Percentiles rank a stretch among this genome's conserved stretches.
Conservation (phyloP, 1,140 invertebrate species). For the Drosophila sulfurigaster region DNA sequence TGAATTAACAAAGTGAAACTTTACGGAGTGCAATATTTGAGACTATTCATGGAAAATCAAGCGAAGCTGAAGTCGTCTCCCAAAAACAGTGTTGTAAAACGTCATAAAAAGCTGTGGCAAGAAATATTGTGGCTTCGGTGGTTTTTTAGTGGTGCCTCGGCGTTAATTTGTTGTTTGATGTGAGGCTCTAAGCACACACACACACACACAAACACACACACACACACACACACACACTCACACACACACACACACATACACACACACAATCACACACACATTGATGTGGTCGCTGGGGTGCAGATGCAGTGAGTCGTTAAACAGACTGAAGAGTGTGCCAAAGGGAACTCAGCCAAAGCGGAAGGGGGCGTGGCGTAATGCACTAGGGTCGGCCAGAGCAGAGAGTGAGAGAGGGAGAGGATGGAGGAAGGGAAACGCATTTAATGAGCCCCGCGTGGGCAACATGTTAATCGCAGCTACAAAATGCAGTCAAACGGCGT, state of each 20-base stretch:
- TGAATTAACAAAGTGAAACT: not conserved
- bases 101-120: not conserved
- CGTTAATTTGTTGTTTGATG: constrained; percentile 76
- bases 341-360: no score
- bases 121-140: constrained; percentile 23
- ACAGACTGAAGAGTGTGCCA: constrained; percentile 23
- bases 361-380: not conserved
- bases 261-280: not conserved
- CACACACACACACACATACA: constrained; percentile 1
- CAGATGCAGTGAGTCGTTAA: constrained; percentile 62
- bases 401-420: no score
- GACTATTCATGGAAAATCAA: not conserved
- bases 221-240: constrained; percentile 3
- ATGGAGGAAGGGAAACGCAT: constrained; percentile 37
- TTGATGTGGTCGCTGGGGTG: constrained; percentile 35
- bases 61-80: not conserved
- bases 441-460: constrained; percentile 78
- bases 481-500: constrained; percentile 27
- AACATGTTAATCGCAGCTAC: constrained; percentile 73
- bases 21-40: not conserved
- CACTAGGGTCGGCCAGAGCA: no score
- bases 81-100: not conserved
- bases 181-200: constrained; percentile 16
- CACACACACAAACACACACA: constrained; percentile 31
- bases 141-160: constrained; percentile 38